These are phyloP conservation scores for Melieria picta DNA, from an alignment of 2,888 invertebrate genomes.

Conservation along the genomic window DNA sequence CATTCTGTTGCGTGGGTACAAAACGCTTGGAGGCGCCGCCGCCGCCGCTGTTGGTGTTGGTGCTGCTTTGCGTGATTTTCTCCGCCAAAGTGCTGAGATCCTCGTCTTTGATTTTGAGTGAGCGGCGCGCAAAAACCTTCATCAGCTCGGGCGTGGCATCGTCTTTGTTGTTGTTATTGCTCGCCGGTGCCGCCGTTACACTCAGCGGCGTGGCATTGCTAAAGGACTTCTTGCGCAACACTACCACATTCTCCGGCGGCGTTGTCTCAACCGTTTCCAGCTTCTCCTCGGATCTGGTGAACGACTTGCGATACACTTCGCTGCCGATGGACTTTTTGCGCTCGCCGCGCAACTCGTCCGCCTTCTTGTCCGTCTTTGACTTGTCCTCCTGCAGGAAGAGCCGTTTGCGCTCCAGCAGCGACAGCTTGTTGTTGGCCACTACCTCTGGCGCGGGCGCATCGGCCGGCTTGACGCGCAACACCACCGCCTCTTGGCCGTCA, in stretches of 20 bases:
- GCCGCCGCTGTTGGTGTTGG: conserved; percentile 41
- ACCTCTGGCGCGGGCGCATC: conserved; percentile 12
- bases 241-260: conserved; percentile 48
- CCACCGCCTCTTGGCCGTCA: conserved; percentile 48
- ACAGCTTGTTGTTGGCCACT: conserved; percentile 39
- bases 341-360: conserved; percentile 57
- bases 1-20: conserved; percentile 45
- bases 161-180: conserved; percentile 27
- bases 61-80: conserved; percentile 48
- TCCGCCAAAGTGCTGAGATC: conserved; percentile 69
- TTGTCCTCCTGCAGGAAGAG: conserved; percentile 61
- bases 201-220: conserved; percentile 33
- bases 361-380: conserved; percentile 53
- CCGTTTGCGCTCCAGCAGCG: conserved; percentile 61
- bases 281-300: conserved; percentile 38
- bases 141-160: conserved; percentile 82
- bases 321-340: conserved; percentile 59
- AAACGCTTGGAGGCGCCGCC: conserved; percentile 15
- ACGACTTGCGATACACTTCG: conserved; percentile 47
- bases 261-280: conserved; percentile 39
- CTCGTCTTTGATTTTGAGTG: conserved; percentile 83
- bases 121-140: conserved; percentile 83
- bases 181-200: conserved; percentile 48
- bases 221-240: conserved; percentile 64
- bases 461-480: conserved; percentile 38